Evolutionary conservation across 2,888 invertebrate species (phyloP), one percentile per base, ranked within the genome.

Genomic region (Mesoligia furuncula): DNA sequence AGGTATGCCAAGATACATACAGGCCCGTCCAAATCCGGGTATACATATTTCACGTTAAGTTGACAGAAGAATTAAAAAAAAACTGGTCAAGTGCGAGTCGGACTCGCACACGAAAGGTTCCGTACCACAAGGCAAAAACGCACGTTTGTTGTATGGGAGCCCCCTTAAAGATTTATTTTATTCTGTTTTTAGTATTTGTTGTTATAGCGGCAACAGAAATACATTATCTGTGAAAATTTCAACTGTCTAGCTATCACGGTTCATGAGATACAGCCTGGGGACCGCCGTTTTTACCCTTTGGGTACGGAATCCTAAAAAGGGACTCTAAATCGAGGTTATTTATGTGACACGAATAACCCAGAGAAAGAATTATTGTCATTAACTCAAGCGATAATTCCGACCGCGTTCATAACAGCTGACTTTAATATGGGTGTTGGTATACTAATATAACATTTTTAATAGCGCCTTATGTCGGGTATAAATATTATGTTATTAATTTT

Each of bases 291-390:
- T 39, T 39, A 31, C 39, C 39, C 0, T 39, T 39, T 39, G 39
- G 7, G 39, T 7, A 39, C 39, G 39, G 39, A 39, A 7, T 0
- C 39, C 7, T 39, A 39, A 39, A 39, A 81, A 75, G 75, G 68
- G 27, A 39, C 68, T 54, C 13, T 8, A 42, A 51, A 48, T 66
- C 39, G 24, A 79, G 39, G 54, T 82, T 73, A 82, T 75, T 78
- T 78, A 72, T 59, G 64, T 72, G 80, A 84, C 80, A 73, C 66
- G 61, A 68, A 61, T 75, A 69, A 78, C 66, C n/a, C 71, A 45
- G 54, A 39, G 24, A 75, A 82, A 84, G 61, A 82, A 88, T 75
- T 65, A 64, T 79, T 82, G 79, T 84, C 80, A 88, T 86, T 82
- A 84, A 81, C 62, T 84, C 15, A 24, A 45, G 71, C 57, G 66